phyloP scores from a whole-genome alignment of 2,113 vertebrate genomes.

The Callipepla squamata region DNA sequence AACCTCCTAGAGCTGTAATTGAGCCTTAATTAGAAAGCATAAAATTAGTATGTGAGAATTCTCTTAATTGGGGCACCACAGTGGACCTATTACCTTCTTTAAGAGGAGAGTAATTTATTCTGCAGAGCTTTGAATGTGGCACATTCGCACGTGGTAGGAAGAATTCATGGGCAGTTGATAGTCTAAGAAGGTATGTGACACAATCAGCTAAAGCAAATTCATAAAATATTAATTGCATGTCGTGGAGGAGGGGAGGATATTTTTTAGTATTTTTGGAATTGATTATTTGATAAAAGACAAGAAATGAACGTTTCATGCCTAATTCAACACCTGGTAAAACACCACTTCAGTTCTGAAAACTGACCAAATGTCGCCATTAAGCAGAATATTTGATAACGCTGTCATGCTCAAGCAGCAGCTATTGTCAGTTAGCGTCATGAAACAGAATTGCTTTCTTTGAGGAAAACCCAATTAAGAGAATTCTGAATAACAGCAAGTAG shows the following conservation, averaged over 20 bases:
- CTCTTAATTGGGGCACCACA: slow-evolving; percentile 20
- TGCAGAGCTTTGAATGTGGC: neutral
- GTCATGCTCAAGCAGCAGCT: neutral
- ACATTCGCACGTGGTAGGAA: neutral
- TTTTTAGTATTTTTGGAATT: neutral
- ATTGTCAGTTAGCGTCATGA: neutral
- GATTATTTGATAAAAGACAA: neutral
- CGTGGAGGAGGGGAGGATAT: neutral
- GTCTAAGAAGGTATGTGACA: neutral
- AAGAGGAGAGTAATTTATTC: neutral
- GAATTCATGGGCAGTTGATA: neutral
- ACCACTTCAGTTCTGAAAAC: neutral
- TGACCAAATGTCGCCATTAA: neutral
- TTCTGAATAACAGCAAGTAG: neutral
- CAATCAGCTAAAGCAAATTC: neutral
- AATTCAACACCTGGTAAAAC: neutral
- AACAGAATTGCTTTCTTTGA: slow-evolving; percentile 1
- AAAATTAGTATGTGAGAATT: neutral
- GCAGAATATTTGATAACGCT: slow-evolving; percentile 1
- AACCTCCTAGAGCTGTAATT: neutral
- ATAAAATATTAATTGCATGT: neutral
- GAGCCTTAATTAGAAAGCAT: slow-evolving; percentile 34
- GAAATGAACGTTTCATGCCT: neutral
- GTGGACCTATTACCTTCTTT: neutral
- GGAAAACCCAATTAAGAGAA: slow-evolving; percentile 12